Base-by-base conservation (phyloP, 1,140 invertebrate genomes). In the Condylostylus longicornis region DNA sequence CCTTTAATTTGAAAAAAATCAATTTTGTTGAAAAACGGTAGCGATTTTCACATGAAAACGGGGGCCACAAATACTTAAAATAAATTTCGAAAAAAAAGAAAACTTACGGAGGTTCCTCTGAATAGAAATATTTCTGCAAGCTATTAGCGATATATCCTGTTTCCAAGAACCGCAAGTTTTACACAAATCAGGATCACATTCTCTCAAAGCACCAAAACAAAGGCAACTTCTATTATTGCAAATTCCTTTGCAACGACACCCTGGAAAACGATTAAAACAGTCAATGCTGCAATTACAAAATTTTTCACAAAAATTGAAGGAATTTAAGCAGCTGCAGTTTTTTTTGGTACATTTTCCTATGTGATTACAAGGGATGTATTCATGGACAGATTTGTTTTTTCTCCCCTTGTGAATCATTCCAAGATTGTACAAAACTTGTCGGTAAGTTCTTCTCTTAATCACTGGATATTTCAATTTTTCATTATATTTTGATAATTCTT, bases 161-260 rank as follows among this genome's bases (percentile, higher is more conserved):
- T 88, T 56, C 72, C 93, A 85, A n/a, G 94, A 90, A 4, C 93
- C 93, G 64, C 95, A 98, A 28, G 82, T 84, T 44, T 82, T 79
- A 67, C 95, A 98, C n/a, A 98, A 68, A 70, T 98, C 95, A 10
- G 95, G 95, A 69, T 98, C 95, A 63, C 95, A 99, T 68, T 98
- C 95, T 22, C 95, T 71, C 22, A 95, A 89, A 9, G 95, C 95
- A 51, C 96, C 70, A 65, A 94, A 98, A 62, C 95, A 98, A 3
- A 93, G 93, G 54, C 95, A 98, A 62, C 96, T 91, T 62, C 98
- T 98, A 0, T 93, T 98, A 57, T 96, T 96, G 65, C 95, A 98
- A 55, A 93, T 86, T 8, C 91, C 91, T 59, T 94, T 95, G 62
- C 95, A 99, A 2, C 93, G 74, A 61, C 95, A 98, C 2, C 95